phyloP scores from a whole-genome alignment of 2,113 vertebrate species.

The Nibea albiflora region DNA sequence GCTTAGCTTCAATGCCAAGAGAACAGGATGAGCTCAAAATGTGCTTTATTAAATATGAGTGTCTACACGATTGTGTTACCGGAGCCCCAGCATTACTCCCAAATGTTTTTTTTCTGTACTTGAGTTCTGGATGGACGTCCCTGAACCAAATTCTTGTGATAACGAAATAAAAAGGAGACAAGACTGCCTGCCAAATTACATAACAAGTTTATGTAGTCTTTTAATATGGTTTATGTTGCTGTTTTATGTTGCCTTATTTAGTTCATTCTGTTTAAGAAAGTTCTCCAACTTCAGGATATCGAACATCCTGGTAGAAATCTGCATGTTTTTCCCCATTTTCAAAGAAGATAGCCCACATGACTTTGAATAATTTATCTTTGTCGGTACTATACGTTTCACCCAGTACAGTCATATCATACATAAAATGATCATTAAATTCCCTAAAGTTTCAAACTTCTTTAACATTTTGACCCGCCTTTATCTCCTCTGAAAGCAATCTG shows the following conservation, averaged over 20 bases:
- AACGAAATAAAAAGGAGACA: not conserved
- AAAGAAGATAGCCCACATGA: not conserved
- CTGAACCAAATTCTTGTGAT: not conserved
- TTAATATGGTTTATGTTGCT: not conserved
- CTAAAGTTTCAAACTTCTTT: slow-evolving; percentile 26
- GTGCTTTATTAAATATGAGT: not conserved
- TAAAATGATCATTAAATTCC: slow-evolving; percentile 24
- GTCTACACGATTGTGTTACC: not conserved
- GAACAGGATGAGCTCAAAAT: slow-evolving; percentile 10
- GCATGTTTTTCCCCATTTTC: slow-evolving; percentile 1
- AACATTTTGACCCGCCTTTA: slow-evolving; percentile 34
- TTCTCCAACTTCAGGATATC: not conserved
- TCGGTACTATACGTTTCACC: not conserved
- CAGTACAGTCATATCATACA: not conserved
- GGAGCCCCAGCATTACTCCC: not conserved
- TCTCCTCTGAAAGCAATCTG: slow-evolving; percentile 40
- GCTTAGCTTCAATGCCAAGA: slow-evolving; percentile 9
- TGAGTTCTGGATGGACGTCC: not conserved
- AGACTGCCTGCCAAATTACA: slow-evolving; percentile 17
- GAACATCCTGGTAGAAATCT: not conserved
- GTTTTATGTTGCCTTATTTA: not conserved
- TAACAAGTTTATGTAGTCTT: not conserved
- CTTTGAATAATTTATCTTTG: not conserved
- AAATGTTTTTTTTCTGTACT: not conserved
- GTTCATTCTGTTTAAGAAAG: slow-evolving; percentile 5